A percentile compares a stretch with the other conserved stretches of the same genome.
Evolutionary conservation across 2,888 invertebrate genomes (phyloP).

Genomic region (Brachyptera risi): DNA sequence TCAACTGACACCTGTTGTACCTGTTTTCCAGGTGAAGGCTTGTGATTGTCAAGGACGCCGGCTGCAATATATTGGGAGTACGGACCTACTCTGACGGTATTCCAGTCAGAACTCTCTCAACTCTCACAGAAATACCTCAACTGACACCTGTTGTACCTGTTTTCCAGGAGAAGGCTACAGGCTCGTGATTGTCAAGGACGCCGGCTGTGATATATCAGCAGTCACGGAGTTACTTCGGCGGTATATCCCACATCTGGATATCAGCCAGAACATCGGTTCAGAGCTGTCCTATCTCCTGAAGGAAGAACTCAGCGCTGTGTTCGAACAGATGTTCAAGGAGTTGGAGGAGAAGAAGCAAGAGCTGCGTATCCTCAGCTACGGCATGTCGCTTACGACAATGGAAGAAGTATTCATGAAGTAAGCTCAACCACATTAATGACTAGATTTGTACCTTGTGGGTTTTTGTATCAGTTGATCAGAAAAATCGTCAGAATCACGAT

Average conservation of each 20-base stretch:
- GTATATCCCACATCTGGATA: constrained; percentile 60
- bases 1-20: too few species aligned
- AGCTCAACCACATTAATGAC: too few species aligned
- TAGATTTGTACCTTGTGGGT: too few species aligned
- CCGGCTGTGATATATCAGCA: constrained; percentile 47
- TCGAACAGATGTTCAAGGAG: constrained; percentile 64
- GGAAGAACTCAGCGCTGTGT: constrained; percentile 56
- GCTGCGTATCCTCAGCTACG: constrained; percentile 71
- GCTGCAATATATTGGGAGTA: too few species aligned
- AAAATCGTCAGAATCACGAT: too few species aligned
- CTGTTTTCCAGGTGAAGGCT: too few species aligned
- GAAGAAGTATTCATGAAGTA: constrained; percentile 87
- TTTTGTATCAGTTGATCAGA: too few species aligned
- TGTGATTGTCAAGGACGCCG: too few species aligned
- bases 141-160: too few species aligned
- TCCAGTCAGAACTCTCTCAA: too few species aligned
- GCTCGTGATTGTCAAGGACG: constrained; percentile 63
- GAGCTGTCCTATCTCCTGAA: constrained; percentile 69
- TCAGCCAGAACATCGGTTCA: constrained; percentile 69
- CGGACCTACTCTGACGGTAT: too few species aligned
- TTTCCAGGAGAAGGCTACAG: constrained; percentile 71
- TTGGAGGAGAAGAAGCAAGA: constrained; percentile 56
- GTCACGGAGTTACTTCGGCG: constrained; percentile 58
- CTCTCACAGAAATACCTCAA: too few species aligned
- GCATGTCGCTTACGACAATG: constrained; percentile 78